phyloP scores from a whole-genome alignment of 2,113 vertebrate genomes.

The Hydrolagus affinis region DNA sequence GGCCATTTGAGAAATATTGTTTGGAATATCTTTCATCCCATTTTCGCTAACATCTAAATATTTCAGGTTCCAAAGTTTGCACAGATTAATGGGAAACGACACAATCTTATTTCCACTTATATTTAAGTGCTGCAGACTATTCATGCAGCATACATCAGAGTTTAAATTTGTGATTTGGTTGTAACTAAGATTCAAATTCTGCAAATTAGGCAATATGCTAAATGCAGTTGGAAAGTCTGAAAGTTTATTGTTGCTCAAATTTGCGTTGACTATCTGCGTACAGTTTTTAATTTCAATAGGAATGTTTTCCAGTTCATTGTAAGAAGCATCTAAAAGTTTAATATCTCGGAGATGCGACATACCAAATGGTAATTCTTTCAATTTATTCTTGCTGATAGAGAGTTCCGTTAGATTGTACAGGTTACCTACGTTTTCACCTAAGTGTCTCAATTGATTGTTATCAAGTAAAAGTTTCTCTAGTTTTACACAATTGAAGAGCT shows the following conservation, averaged over 20 bases:
- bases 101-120: constrained; percentile 44
- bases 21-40: constrained; percentile 43
- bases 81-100: constrained; percentile 44
- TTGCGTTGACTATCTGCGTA: constrained; percentile 40
- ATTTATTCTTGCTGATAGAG: constrained; percentile 44
- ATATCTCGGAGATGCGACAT: constrained; percentile 42
- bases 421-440: constrained; percentile 45
- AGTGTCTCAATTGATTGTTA: constrained; percentile 44
- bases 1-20: constrained; percentile 38
- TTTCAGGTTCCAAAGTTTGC: constrained; percentile 42
- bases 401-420: constrained; percentile 48
- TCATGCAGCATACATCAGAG: constrained; percentile 42
- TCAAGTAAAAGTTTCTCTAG: constrained; percentile 43
- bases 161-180: constrained; percentile 51
- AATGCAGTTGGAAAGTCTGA: constrained; percentile 46
- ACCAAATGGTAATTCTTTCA: constrained; percentile 43
- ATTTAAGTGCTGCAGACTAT: constrained; percentile 42
- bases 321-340: constrained; percentile 42
- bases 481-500: constrained; percentile 42
- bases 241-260: constrained; percentile 46
- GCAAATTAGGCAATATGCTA: constrained; percentile 42
- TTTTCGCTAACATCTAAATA: constrained; percentile 52
- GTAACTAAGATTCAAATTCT: constrained; percentile 45
- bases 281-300: constrained; percentile 52
- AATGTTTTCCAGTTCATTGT: constrained; percentile 44